phyloP scores from a whole-genome alignment of 2,888 invertebrate genomes.

The Ectemnius lituratus region DNA sequence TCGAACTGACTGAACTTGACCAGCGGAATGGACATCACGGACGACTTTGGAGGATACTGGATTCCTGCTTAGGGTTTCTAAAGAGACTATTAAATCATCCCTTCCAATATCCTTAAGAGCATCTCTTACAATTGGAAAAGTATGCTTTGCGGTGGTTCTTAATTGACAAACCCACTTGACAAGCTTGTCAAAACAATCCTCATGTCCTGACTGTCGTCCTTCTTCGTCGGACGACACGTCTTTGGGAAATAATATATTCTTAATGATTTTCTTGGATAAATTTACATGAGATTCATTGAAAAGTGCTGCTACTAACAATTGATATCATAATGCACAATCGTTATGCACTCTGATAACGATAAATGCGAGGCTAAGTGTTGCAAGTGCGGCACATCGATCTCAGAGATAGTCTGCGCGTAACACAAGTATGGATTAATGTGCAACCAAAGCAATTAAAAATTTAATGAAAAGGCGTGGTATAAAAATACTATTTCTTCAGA shows the following conservation, averaged over 20 bases:
- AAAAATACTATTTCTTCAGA: too few relatives aligned
- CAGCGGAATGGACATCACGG: conserved; percentile 23
- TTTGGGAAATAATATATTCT: not conserved
- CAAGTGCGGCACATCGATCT: conserved; percentile 46
- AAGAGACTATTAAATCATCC: conserved; percentile 71
- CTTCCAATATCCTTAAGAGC: conserved; percentile 80
- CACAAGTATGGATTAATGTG: too few relatives aligned
- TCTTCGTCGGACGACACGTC: not conserved
- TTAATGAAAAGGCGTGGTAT: too few relatives aligned
- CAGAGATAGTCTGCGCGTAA: conserved; percentile 24
- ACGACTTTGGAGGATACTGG: conserved; percentile 24
- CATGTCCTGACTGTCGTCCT: conserved; percentile 25
- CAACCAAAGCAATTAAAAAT: too few relatives aligned
- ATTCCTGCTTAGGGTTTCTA: conserved; percentile 16
- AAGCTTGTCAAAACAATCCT: conserved; percentile 79
- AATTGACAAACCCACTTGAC: conserved; percentile 79
- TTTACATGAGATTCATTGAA: not conserved
- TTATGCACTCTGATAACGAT: conserved; percentile 52
- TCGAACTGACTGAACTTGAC: conserved; percentile 27
- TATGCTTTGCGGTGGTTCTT: conserved; percentile 79
- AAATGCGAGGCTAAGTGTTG: conserved; percentile 46
- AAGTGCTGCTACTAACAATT: conserved; percentile 21
- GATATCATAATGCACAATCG: conserved; percentile 33
- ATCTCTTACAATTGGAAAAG: conserved; percentile 79
- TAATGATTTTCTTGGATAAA: not conserved